Base-by-base conservation (phyloP, 1,140 invertebrate genomes). In the Cherax destructor region DNA sequence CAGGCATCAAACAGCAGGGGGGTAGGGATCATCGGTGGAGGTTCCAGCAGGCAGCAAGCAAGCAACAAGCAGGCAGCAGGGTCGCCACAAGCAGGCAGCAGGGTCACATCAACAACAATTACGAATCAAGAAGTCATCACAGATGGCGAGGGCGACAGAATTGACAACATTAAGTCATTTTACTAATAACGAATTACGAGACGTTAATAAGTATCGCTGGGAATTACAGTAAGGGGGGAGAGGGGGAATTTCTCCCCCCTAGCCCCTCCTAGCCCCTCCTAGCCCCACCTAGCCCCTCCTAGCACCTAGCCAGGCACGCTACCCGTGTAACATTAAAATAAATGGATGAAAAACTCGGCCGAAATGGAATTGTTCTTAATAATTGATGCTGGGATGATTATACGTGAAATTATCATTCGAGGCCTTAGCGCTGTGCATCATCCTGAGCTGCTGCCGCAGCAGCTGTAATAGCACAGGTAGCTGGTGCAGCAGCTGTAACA, bases 51-150 rank as follows among this genome's bases (percentile, higher is more conserved):
- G 30, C 30, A 41, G 30, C 30, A 41, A 41, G 30, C 30, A 41
- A 41, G 30, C 30, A 41, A 41, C 30, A 41, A 41, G 56, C 56
- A 16, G 56, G 9, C 56, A 59, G 56, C 16, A 5, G 13, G 65
- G 16, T 21, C 65, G 65, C 65, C 18, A 18, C 65, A n/a, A n/a
- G n/a, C n/a, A n/a, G n/a, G n/a, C n/a, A n/a, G n/a, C 65, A 69
- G 18, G 16, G 5, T 10, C 52, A 69, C 59, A 47, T 59, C 72
- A 61, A 69, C 59, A 69, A 10, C 65, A 84, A 47, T 84, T 72
- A 84, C 3, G 21, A 13, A 72, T 84, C 30, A 84, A 69, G 65
- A 65, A 84, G 83, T 84, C 72, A 59, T 16, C 4, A 41, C n/a
- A 50, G 18, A 21, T 21, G 49, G 5, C 21, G 41, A n/a, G 59